These are phyloP conservation scores for Halcyon badia DNA, from an alignment of 2,797 vertebrate species.

Conservation along the genomic window DNA sequence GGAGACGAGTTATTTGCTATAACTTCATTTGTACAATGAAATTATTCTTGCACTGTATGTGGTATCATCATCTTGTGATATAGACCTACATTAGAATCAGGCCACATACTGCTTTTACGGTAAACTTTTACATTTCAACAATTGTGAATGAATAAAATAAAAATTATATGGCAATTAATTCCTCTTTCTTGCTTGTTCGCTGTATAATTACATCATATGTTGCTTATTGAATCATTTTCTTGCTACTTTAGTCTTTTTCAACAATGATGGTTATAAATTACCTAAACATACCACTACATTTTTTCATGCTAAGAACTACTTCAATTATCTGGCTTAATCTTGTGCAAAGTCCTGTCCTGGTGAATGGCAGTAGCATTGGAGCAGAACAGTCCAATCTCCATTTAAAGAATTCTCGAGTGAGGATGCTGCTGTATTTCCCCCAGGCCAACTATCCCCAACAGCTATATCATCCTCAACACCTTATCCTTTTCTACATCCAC, in stretches of 20 bases:
- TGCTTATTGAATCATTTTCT: background rate
- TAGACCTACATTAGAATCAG: background rate
- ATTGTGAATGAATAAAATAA: background rate
- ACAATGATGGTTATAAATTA: background rate
- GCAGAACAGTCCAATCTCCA: background rate
- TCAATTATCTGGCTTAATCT: background rate
- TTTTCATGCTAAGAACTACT: background rate
- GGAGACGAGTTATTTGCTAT: background rate
- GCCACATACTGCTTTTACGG: background rate
- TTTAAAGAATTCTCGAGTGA: background rate
- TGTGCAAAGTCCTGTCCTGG: background rate
- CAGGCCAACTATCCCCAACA: background rate
- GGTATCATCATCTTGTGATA: background rate
- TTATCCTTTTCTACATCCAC: background rate
- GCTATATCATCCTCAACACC: accelerated
- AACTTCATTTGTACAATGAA: background rate
- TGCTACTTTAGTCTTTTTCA: background rate
- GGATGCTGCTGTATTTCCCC: background rate
- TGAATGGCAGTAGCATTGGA: background rate
- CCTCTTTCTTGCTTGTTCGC: background rate
- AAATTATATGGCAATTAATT: background rate
- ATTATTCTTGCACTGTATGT: background rate
- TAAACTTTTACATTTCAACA: background rate
- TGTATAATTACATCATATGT: background rate
- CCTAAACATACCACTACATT: background rate